A percentile compares a stretch with the other conserved stretches of the same genome.
Conservation (phyloP, 2,797 vertebrate species). For the Oceanodroma leucorhoa region DNA sequence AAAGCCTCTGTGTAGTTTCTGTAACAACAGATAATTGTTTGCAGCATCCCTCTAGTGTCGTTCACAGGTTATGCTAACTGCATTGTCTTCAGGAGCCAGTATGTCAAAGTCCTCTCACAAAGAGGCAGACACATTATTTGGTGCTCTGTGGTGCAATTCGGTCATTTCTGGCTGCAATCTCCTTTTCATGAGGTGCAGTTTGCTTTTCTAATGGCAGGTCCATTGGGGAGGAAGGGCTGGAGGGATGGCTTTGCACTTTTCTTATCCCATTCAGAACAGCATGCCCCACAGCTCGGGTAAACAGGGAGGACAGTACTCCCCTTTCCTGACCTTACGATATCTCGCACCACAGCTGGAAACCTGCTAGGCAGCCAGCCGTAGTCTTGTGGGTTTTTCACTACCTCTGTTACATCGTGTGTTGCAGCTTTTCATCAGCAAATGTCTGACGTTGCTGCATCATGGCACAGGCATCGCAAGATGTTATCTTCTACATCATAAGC, state of each 20-base stretch:
- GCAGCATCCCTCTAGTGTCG: not conserved
- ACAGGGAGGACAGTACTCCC: accelerated
- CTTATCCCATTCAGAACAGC: not conserved
- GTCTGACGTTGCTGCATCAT: not conserved
- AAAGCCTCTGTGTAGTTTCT: not conserved
- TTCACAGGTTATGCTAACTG: not conserved
- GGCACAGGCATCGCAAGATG: not conserved
- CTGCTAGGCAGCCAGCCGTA: not conserved
- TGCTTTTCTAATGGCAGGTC: not conserved
- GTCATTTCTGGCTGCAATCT: not conserved
- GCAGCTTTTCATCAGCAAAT: not conserved
- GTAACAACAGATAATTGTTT: not conserved
- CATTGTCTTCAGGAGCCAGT: not conserved
- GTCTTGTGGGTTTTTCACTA: not conserved
- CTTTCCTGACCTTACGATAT: not conserved
- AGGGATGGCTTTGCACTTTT: not conserved
- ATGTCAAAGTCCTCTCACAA: not conserved
- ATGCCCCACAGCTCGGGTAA: not conserved
- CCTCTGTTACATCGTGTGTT: not conserved
- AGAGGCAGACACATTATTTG: not conserved
- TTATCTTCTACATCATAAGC: not conserved
- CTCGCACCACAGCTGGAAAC: not conserved
- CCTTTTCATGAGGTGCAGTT: not conserved
- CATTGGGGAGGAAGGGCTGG: not conserved
- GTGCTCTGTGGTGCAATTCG: not conserved